Evolutionary conservation across 2,113 vertebrate species (phyloP).

Genomic region (Corythoichthys haematopterus): DNA sequence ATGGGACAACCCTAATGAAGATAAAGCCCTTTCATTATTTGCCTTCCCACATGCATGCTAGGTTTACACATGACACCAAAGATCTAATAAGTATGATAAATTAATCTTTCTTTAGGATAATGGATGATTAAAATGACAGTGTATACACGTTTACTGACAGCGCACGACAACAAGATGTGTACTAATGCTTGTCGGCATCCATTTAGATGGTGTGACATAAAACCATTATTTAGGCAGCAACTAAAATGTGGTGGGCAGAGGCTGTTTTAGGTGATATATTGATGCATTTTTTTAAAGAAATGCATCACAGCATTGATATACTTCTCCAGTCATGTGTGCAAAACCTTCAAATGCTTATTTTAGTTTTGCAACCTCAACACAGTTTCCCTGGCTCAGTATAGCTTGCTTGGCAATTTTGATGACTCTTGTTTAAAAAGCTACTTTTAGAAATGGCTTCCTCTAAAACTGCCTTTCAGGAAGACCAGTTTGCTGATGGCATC

Average conservation of each 20-base stretch:
- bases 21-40: neutral
- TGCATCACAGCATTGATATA: no score
- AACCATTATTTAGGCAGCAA: conserved; percentile 12
- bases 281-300: neutral
- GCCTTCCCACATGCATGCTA: neutral
- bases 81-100: conserved; percentile 13
- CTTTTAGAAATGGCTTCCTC: no score
- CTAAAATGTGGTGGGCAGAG: neutral
- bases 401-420: neutral
- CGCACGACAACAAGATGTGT: neutral
- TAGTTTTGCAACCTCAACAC: neutral
- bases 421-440: no score
- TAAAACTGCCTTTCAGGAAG: neutral
- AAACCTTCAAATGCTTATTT: neutral
- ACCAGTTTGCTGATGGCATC: neutral
- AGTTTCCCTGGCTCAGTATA: neutral
- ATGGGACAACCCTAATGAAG: neutral
- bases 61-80: neutral
- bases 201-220: neutral
- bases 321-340: neutral
- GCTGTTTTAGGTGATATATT: neutral
- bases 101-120: conserved; percentile 4
- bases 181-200: neutral
- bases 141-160: conserved; percentile 44
- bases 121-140: conserved; percentile 19